These are phyloP conservation scores for human (Homo sapiens) DNA, from an alignment of 2,113 vertebrate species.

Conservation along the genomic window GRCh38 chr5:12502501-12503000, in stretches of 20 bases:
- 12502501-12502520: not conserved
- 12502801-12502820: not conserved
- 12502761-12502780: not conserved
- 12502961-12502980: not conserved
- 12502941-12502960: not conserved
- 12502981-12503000: not conserved
- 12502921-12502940: not conserved
- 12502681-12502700: not conserved
- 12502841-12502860: not conserved
- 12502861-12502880: not conserved
- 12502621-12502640: not conserved
- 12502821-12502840: not conserved
- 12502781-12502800: not conserved
- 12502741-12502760: not conserved
- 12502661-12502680: not conserved
- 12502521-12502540: not conserved
- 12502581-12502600: not conserved
- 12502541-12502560: not conserved
- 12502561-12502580: not conserved
- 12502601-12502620: not conserved
- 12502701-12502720: not conserved
- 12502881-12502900: not conserved
- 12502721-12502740: not conserved
- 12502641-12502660: not conserved
- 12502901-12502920: not conserved